Evolutionary conservation across 2,113 vertebrate species (phyloP), one percentile per base, ranked within the genome.

Genomic region (Sander vitreus): DNA sequence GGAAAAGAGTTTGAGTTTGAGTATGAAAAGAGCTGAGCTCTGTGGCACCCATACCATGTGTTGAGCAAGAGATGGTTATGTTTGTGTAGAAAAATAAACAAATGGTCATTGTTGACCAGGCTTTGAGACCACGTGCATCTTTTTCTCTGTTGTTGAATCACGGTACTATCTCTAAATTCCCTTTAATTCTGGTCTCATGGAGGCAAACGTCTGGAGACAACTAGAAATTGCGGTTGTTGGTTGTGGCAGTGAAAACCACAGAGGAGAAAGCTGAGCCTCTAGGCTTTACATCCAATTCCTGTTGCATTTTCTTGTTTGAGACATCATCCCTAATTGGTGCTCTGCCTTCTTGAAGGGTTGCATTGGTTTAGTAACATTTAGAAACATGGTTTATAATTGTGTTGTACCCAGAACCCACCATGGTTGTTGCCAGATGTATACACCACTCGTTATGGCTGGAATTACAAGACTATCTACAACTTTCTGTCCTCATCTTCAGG

Each of bases 21-120:
- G 39, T 64, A 64, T 18, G 73, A 36, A 69, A 88, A 81, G 89
- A 85, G 78, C 90, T 90, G 85, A 84, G 88, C 89, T 88, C 85
- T 88, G 75, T 63, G 77, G 83, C 60, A 54, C n/a, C 33, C 75
- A 51, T 65, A 59, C 65, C 62, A 62, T 66, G 36, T 72, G 68
- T 81, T 73, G 75, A 83, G 72, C 47, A 80, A 76, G 51, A 88
- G 33, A 72, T 83, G 68, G 62, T 73, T 65, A 25, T 80, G 57
- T 84, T 86, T 78, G 55, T 85, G 66, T 84, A 80, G 71, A 84
- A 50, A 47, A 80, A 82, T 76, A 81, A 87, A 87, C 88, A 92
- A 88, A 86, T 67, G 75, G 76, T 91, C 66, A 57, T 33, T 72
- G 58, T 53, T 78, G 76, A 79, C 87, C 88, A 91, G 78, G 84